Percentiles rank a stretch among this genome's conserved stretches.
phyloP scores from a whole-genome alignment of 1,140 invertebrate genomes.

The Euura saliciscinereae region DNA sequence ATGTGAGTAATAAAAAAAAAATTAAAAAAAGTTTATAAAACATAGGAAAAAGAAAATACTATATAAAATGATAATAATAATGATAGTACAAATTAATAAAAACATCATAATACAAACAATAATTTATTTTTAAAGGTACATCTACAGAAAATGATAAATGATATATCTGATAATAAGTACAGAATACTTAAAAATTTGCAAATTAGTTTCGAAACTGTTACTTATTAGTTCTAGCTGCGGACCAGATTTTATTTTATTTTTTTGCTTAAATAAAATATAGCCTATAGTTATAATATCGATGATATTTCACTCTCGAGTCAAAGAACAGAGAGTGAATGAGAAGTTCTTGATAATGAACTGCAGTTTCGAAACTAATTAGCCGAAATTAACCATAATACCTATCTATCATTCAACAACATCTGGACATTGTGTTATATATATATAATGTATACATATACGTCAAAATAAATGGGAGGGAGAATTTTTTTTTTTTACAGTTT shows the following conservation, averaged over 20 bases:
- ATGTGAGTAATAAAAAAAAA: slow-evolving; percentile 17
- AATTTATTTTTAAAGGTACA: slow-evolving; percentile 60
- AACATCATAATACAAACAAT: slow-evolving; percentile 56
- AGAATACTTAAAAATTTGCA: slow-evolving; percentile 34
- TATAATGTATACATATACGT: slow-evolving; percentile 24
- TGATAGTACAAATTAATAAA: slow-evolving; percentile 8
- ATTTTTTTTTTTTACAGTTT: slow-evolving; percentile 34
- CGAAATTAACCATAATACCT: background rate
- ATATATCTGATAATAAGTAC: slow-evolving; percentile 51
- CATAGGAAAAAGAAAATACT: slow-evolving; percentile 3
- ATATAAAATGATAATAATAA: slow-evolving; percentile 14
- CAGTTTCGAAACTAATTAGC: background rate
- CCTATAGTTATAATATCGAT: too few relatives aligned
- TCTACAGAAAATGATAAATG: slow-evolving; percentile 59
- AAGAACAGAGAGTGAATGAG: too few relatives aligned
- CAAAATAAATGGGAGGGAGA: slow-evolving; percentile 39
- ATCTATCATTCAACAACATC: slow-evolving; percentile 3
- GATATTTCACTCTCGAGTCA: too few relatives aligned
- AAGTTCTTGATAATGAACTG: too few relatives aligned
- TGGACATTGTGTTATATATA: background rate
- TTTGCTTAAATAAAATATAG: too few relatives aligned
- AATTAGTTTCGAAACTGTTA: slow-evolving; percentile 10
- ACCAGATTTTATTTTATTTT: too few relatives aligned
- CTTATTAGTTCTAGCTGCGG: too few relatives aligned
- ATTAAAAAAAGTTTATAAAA: slow-evolving; percentile 2